These are phyloP conservation scores for Gymnocypris eckloni DNA, from an alignment of 2,797 vertebrate genomes.

Conservation along the genomic window DNA sequence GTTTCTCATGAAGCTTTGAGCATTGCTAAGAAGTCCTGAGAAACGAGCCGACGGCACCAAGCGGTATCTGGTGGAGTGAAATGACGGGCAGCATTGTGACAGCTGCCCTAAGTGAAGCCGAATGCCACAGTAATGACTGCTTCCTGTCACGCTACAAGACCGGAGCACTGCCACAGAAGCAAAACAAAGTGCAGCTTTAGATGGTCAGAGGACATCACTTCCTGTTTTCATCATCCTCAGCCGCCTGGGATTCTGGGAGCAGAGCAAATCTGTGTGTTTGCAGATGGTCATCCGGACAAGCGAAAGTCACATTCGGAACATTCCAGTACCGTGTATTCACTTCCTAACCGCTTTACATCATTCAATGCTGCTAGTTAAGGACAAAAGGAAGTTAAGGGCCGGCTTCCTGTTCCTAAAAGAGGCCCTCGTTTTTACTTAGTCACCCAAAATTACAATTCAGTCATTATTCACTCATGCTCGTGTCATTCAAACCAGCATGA, in stretches of 20 bases:
- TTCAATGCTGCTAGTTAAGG: neutral
- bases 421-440: neutral
- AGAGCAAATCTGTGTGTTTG: neutral
- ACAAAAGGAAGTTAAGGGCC: neutral
- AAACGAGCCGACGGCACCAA: neutral
- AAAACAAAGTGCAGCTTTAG: neutral
- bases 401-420: constrained; percentile 3
- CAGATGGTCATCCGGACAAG: constrained; percentile 6
- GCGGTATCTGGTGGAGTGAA: neutral
- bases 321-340: constrained; percentile 41
- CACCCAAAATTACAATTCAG: neutral
- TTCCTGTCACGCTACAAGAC: constrained; percentile 3
- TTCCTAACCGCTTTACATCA: constrained; percentile 30
- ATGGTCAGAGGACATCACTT: constrained; percentile 25
- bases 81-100: neutral
- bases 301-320: constrained; percentile 37
- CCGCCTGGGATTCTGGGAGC: neutral
- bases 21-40: neutral
- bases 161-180: neutral
- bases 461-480: neutral
- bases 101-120: constrained; percentile 14
- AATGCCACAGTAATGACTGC: neutral
- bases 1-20: neutral
- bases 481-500: neutral
- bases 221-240: constrained; percentile 41